These are phyloP conservation scores for Sitobion miscanthi DNA, from an alignment of 1,140 invertebrate genomes.

Conservation along the genomic window DNA sequence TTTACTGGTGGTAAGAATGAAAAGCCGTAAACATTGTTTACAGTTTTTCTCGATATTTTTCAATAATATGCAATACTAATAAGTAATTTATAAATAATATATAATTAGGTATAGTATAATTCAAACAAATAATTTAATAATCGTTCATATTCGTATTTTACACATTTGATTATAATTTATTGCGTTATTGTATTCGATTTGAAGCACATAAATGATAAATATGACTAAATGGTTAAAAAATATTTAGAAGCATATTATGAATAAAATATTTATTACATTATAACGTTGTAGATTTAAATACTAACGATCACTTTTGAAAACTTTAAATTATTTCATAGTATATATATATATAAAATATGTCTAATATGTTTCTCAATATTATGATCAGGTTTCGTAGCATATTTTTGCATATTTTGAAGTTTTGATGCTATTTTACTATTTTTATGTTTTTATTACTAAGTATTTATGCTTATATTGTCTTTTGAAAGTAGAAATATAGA, in stretches of 20 bases:
- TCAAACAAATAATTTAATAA: background rate
- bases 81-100: background rate
- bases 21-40: conserved; percentile 45
- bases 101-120: background rate
- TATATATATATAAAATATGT: background rate
- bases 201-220: background rate
- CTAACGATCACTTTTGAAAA: background rate
- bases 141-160: background rate
- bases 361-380: background rate
- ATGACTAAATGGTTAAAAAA: background rate
- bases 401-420: no score
- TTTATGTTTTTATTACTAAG: no score
- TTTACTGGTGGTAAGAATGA: conserved; percentile 56
- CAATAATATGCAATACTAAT: background rate
- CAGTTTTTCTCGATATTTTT: conserved; percentile 42
- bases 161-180: background rate
- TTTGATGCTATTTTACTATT: no score
- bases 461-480: no score
- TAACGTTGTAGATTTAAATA: no score
- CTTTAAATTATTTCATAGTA: background rate
- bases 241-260: background rate
- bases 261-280: no score
- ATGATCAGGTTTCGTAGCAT: background rate
- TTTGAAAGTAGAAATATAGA: no score
- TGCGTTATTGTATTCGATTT: background rate